Evolutionary conservation across 1,140 invertebrate genomes (phyloP).

Genomic region (Penaeus vannamei): DNA sequence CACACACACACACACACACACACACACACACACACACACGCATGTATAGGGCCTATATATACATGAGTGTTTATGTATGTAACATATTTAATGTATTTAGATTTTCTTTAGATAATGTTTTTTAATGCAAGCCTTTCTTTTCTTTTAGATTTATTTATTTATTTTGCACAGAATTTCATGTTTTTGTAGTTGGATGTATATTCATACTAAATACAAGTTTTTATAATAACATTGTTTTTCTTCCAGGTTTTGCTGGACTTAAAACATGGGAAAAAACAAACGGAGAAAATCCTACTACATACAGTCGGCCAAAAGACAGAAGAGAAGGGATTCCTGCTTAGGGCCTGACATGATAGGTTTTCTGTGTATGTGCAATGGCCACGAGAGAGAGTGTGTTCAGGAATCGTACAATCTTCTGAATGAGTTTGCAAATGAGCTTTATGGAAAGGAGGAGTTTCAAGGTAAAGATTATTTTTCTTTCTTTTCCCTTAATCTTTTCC

Average conservation of each 20-base stretch:
- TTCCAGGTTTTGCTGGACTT: background rate
- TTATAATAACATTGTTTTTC: too few species aligned
- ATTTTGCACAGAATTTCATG: too few species aligned
- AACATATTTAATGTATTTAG: too few species aligned
- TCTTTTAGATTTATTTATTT: too few species aligned
- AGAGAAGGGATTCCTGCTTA: conserved; percentile 10
- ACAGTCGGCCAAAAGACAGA: conserved; percentile 45
- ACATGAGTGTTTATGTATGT: too few species aligned
- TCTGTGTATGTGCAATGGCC: conserved; percentile 43
- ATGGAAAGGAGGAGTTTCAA: conserved; percentile 38
- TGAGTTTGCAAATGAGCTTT: conserved; percentile 45
- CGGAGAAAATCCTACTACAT: conserved; percentile 30
- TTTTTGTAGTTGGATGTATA: too few species aligned
- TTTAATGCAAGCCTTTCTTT: too few species aligned
- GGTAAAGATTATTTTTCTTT: background rate
- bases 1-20: too few species aligned
- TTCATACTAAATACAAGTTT: too few species aligned
- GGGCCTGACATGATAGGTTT: conserved; percentile 39
- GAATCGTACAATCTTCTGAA: conserved; percentile 47
- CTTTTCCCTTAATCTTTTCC: background rate
- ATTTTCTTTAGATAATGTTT: too few species aligned
- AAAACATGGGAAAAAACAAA: conserved; percentile 51
- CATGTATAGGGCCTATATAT: too few species aligned
- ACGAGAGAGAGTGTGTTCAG: conserved; percentile 48
- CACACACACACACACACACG: too few species aligned